Base-by-base conservation (phyloP, 2,888 invertebrate species). In the Hedychridium roseum region DNA sequence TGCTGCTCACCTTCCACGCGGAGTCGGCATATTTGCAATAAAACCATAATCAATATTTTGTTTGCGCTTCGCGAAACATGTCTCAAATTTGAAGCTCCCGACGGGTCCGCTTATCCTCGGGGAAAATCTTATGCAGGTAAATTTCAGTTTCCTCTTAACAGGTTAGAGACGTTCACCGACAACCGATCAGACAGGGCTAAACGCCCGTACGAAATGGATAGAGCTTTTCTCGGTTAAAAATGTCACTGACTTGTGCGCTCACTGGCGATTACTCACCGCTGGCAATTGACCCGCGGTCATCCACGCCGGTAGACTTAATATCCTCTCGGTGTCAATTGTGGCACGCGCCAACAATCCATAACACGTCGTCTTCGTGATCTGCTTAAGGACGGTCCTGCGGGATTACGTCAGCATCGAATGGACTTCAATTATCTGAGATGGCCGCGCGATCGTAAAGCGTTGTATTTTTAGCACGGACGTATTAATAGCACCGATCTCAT, bases 21-120 rank as follows among this genome's bases (percentile, higher is more conserved):
- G 62, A 59, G 59, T 58, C 66, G 62, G 68, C 70, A 56, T 78
- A 73, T 76, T 76, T 73, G 74, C 73, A 64, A 74, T 70, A 64
- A 73, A 72, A 74, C 74, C 76, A 67, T 76, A 68, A 76, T 76
- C 76, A 74, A 76, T 76, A 74, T 76, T 75, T 74, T 73, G 70
- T 71, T 55, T 65, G 53, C 56, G 57, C 44, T n/a, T n/a, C n/a
- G n/a, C n/a, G n/a, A n/a, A n/a, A n/a, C n/a, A n/a, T n/a, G n/a
- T n/a, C n/a, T n/a, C n/a, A n/a, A n/a, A n/a, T n/a, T n/a, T n/a
- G n/a, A n/a, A n/a, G n/a, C n/a, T n/a, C n/a, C n/a, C n/a, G n/a
- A n/a, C n/a, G n/a, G n/a, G n/a, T n/a, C n/a, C n/a, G n/a, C n/a
- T n/a, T n/a, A n/a, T n/a, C n/a, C n/a, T n/a, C n/a, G n/a, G n/a